Evolutionary conservation across 2,113 vertebrate genomes (phyloP).

Genomic region (Mirounga angustirostris): DNA sequence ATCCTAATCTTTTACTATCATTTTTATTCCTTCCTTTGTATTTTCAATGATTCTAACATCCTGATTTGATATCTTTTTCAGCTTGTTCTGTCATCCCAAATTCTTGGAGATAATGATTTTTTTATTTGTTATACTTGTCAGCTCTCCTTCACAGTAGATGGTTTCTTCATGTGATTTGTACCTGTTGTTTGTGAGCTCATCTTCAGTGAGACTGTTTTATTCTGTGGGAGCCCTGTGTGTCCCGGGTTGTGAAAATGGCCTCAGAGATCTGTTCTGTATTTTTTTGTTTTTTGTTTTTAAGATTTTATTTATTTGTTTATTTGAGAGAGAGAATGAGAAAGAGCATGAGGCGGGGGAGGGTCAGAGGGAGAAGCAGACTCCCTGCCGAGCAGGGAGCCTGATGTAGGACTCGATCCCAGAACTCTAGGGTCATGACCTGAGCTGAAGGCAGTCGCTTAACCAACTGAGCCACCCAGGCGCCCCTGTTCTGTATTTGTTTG

Average conservation of each 20-base stretch:
- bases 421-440: too few relatives aligned
- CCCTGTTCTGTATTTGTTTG: background rate
- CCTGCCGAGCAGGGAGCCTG: too few relatives aligned
- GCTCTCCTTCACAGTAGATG: background rate
- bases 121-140: background rate
- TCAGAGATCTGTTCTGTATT: background rate
- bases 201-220: background rate
- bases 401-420: too few relatives aligned
- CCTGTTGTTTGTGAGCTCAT: background rate
- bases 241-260: background rate
- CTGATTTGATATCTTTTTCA: background rate
- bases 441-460: too few relatives aligned
- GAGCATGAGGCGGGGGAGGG: too few relatives aligned
- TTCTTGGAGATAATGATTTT: background rate
- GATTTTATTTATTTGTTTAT: background rate
- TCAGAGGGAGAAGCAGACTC: too few relatives aligned
- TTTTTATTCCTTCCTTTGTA: background rate
- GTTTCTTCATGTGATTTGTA: background rate
- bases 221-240: background rate
- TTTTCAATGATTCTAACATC: background rate
- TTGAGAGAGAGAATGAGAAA: too few relatives aligned
- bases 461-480: too few relatives aligned
- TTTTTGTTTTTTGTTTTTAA: too few relatives aligned
- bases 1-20: background rate
- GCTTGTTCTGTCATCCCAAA: background rate